Percentiles rank a stretch among this genome's conserved stretches.
phyloP scores from a whole-genome alignment of 1,140 invertebrate genomes.

The Ceratina calcarata region DNA sequence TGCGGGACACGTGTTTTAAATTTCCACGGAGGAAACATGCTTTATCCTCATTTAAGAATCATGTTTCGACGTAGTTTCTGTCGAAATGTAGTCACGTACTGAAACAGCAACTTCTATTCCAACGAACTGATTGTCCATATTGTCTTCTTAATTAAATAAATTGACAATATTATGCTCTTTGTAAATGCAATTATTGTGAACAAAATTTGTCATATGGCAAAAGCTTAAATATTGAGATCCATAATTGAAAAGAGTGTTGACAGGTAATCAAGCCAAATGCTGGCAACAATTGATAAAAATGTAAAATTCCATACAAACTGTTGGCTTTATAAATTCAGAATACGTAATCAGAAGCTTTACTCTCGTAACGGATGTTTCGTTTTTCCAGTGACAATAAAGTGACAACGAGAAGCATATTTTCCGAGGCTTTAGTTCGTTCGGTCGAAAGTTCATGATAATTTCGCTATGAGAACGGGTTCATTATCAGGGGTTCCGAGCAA shows the following conservation, averaged over 20 bases:
- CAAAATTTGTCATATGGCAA: too few relatives aligned
- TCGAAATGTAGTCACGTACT: too few relatives aligned
- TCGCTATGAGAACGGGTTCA: background rate
- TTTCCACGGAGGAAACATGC: background rate
- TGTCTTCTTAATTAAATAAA: too few relatives aligned
- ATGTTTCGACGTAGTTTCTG: too few relatives aligned
- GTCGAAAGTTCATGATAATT: background rate
- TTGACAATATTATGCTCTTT: too few relatives aligned
- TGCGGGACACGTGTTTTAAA: conserved; percentile 1
- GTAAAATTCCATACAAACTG: background rate
- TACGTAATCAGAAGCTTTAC: background rate
- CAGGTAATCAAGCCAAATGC: background rate
- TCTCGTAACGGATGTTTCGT: background rate
- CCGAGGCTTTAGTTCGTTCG: background rate
- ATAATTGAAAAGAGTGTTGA: background rate
- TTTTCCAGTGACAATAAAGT: background rate
- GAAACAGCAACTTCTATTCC: too few relatives aligned
- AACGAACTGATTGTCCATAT: too few relatives aligned
- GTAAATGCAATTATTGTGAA: too few relatives aligned
- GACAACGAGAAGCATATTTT: background rate
- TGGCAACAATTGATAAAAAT: background rate
- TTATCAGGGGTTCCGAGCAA: background rate
- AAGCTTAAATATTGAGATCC: too few relatives aligned
- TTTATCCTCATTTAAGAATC: too few relatives aligned
- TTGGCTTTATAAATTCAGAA: background rate